Percentiles rank a stretch among this genome's conserved stretches.
Evolutionary conservation across 2,113 vertebrate species (phyloP).

Genomic region (Turdus rufiventris): DNA sequence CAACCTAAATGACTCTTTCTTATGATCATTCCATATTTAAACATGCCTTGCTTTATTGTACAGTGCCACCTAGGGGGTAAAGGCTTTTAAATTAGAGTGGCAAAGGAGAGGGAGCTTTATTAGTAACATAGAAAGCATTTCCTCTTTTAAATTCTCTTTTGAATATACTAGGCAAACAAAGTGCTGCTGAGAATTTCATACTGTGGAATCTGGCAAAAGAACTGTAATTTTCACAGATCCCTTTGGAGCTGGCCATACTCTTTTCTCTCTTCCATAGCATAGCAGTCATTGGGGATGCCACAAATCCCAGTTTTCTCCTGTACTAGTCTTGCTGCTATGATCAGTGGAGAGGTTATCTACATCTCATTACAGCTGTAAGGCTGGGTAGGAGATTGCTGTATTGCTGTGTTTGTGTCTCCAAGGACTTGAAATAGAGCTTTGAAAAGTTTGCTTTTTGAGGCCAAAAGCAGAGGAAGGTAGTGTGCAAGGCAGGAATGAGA

Average conservation of each 20-base stretch:
- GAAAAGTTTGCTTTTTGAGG: background rate
- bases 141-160: background rate
- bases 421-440: background rate
- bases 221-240: background rate
- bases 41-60: background rate
- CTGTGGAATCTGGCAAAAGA: background rate
- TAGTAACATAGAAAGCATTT: background rate
- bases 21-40: background rate
- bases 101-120: background rate
- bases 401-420: background rate
- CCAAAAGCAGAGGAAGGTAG: background rate
- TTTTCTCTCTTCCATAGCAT: background rate
- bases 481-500: background rate
- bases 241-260: background rate
- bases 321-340: background rate
- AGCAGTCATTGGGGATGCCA: background rate
- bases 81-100: background rate
- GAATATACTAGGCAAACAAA: background rate
- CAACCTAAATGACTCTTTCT: background rate
- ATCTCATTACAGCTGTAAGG: background rate
- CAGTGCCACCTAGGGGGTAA: slow-evolving; percentile 56
- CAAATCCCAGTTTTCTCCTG: background rate
- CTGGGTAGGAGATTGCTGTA: background rate
- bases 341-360: background rate
- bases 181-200: background rate